Evolutionary conservation across 1,140 invertebrate species (phyloP), one percentile per base, ranked within the genome.

Genomic region (Stegodyphus mimosarum): DNA sequence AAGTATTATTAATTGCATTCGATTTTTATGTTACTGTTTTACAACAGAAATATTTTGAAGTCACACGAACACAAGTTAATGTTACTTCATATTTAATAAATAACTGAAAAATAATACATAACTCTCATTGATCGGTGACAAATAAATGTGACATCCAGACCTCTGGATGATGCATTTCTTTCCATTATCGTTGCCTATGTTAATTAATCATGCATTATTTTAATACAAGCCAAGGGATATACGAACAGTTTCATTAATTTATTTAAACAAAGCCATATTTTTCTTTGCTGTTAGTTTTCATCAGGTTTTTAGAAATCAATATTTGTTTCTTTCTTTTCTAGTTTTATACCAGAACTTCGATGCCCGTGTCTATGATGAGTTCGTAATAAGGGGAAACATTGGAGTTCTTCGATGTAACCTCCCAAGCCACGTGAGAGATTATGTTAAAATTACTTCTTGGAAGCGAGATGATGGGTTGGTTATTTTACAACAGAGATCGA

Each of bases 301-400:
- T 33, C 33, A 33, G 33, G 33, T 33, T 33, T 33, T 33, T 33
- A 33, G 3, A 33, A 33, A 33, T 33, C 33, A 33, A 33, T 33
- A 33, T 53, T n/a, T 7, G 48, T 78, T 86, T 67, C n/a, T 76
- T 70, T 75, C 48, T 18, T 70, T 86, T 87, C 64, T 80, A 88
- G 96, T 96, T 91, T 96, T 97, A 89, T 94, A 95, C 89, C 95
- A 96, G 93, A 92, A 93, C 87, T 98, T 97, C 92, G 94, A 94
- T 89, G 90, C 92, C 7, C 89, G 90, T 15, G 89, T 91, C 0
- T 91, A 90, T 81, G 90, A 91, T 79, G 91, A 90, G 7, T 92
- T 90, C 89, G 90, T 90, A 17, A 92, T 91, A 76, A 83, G 87
- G 7, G 91, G 91, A 2, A 91, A 91, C 86, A 91, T 91, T 1